Evolutionary conservation across 2,797 vertebrate genomes (phyloP).

Genomic region (Chaetophractus vellerosus): DNA sequence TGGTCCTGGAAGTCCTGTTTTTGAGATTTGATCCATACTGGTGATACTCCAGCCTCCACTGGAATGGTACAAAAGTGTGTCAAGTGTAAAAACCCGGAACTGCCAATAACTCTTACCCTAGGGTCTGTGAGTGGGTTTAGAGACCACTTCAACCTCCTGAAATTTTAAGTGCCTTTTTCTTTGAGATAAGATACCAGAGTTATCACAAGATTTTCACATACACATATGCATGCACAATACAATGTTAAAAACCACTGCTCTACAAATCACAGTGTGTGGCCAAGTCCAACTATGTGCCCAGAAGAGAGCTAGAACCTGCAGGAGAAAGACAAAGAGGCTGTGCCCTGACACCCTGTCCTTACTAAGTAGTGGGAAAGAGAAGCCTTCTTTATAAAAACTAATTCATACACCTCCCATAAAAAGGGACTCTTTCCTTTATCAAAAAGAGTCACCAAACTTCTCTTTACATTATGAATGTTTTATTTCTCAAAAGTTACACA

Average conservation of each 20-base stretch:
- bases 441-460: background rate
- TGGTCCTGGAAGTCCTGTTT: background rate
- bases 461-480: conserved; percentile 8
- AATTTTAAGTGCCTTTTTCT: background rate
- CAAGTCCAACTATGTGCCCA: background rate
- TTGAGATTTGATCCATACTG: background rate
- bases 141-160: background rate
- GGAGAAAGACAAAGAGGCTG: background rate
- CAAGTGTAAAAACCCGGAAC: background rate
- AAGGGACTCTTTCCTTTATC: background rate
- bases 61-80: background rate
- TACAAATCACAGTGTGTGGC: background rate
- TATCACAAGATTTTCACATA: background rate
- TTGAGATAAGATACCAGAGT: background rate
- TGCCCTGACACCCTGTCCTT: background rate
- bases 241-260: background rate
- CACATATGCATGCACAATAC: background rate
- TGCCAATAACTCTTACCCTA: background rate
- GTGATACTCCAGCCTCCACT: background rate
- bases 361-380: background rate
- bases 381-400: background rate
- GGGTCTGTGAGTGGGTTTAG: background rate
- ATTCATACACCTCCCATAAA: background rate
- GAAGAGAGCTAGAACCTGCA: background rate
- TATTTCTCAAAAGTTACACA: background rate